phyloP scores from a whole-genome alignment of 2,888 invertebrate genomes.

The Eristalis pertinax region DNA sequence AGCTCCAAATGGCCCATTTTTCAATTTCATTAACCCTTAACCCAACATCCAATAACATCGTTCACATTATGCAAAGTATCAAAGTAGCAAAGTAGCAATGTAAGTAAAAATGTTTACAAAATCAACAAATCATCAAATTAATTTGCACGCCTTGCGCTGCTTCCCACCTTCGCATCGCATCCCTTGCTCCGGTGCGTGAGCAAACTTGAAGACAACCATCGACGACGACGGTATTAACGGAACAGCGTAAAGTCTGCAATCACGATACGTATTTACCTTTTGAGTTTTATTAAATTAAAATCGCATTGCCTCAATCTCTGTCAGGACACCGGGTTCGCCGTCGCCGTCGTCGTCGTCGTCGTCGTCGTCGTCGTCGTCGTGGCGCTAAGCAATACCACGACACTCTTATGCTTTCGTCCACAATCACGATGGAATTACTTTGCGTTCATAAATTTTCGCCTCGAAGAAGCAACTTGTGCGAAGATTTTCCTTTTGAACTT shows the following conservation, averaged over 20 bases:
- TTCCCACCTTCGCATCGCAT: not conserved
- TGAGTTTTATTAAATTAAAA: conserved; percentile 53
- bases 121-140: conserved; percentile 13
- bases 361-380: too few species aligned
- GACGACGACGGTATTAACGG: not conserved
- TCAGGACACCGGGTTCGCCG: not conserved
- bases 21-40: conserved; percentile 3
- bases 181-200: not conserved
- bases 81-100: not conserved
- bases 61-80: not conserved
- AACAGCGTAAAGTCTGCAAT: not conserved
- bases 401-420: not conserved
- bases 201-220: not conserved
- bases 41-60: not conserved
- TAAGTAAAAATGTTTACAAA: not conserved
- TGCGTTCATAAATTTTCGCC: not conserved
- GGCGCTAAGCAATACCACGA: not conserved
- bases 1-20: not conserved
- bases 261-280: conserved; percentile 27
- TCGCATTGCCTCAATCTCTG: not conserved
- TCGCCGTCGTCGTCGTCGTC: too few species aligned
- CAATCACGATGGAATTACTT: not conserved
- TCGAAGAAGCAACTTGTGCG: not conserved
- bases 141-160: not conserved
- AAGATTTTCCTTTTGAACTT: conserved; percentile 21